Conservation (phyloP, 2,797 vertebrate species). For the Phrynocephalus vlangalii region DNA sequence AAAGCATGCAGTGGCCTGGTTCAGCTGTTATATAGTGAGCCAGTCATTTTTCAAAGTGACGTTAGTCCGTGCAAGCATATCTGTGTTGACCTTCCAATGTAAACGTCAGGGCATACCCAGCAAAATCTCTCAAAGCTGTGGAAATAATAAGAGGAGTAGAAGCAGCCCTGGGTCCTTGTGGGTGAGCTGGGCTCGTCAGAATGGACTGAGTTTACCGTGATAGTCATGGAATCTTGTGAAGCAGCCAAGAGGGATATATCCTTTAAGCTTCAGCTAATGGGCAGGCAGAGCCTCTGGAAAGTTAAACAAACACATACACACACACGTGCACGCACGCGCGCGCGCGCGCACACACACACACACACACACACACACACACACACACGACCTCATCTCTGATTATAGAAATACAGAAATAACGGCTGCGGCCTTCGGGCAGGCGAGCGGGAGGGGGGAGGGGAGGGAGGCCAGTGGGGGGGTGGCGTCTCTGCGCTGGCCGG, state of each 20-base stretch:
- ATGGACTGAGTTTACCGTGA: neutral
- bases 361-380: too few species aligned
- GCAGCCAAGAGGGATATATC: neutral
- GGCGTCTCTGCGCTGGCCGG: too few species aligned
- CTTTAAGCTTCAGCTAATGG: neutral
- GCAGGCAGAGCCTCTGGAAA: neutral
- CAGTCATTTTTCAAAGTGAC: too few species aligned
- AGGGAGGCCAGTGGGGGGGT: too few species aligned
- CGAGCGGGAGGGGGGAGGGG: too few species aligned
- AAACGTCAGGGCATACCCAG: neutral
- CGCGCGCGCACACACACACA: too few species aligned
- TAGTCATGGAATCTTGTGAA: neutral
- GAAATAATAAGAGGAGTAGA: neutral
- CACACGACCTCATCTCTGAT: too few species aligned
- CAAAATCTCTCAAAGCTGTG: neutral
- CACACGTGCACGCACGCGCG: too few species aligned
- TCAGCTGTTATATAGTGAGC: too few species aligned
- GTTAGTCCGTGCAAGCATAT: neutral
- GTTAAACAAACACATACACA: too few species aligned
- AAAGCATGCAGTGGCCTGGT: too few species aligned
- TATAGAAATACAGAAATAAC: constrained; percentile 7
- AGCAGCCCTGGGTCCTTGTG: neutral
- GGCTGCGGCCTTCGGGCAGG: too few species aligned
- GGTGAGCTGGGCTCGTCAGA: neutral
- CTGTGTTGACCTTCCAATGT: neutral